These are phyloP conservation scores for Gnathonemus echidnorhynchus DNA, from an alignment of 2,113 vertebrate genomes.

Conservation along the genomic window DNA sequence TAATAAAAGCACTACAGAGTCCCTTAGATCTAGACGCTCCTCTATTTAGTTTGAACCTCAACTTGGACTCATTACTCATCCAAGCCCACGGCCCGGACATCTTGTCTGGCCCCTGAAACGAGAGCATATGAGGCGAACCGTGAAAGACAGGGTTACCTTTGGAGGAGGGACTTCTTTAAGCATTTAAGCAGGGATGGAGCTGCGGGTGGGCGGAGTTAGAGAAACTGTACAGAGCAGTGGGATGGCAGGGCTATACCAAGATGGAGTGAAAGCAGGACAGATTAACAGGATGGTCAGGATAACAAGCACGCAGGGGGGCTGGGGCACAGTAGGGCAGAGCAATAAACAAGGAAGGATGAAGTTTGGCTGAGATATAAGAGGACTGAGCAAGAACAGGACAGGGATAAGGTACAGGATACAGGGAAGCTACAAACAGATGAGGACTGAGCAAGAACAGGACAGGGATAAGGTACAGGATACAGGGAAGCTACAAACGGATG, in stretches of 20 bases:
- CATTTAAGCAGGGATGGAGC: neutral
- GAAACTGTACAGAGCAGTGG: neutral
- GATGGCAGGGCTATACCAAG: neutral
- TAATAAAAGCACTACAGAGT: constrained; percentile 5
- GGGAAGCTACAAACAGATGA: too few relatives aligned
- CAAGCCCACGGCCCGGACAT: neutral
- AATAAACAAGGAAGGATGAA: neutral
- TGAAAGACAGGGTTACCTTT: neutral
- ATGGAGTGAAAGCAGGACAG: neutral
- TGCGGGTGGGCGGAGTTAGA: neutral
- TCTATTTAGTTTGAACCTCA: neutral
- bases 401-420: neutral
- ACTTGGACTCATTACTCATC: neutral
- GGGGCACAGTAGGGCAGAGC: neutral
- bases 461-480: too few relatives aligned
- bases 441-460: too few relatives aligned
- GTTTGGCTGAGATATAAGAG: neutral
- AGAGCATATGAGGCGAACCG: neutral
- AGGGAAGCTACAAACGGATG: too few relatives aligned
- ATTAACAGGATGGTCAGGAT: neutral
- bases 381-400: neutral
- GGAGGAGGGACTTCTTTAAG: neutral
- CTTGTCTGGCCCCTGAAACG: neutral
- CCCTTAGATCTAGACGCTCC: neutral
- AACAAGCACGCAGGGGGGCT: neutral